Conservation (phyloP, 2,888 invertebrate genomes). For the Cremastobaeus sp. region DNA sequence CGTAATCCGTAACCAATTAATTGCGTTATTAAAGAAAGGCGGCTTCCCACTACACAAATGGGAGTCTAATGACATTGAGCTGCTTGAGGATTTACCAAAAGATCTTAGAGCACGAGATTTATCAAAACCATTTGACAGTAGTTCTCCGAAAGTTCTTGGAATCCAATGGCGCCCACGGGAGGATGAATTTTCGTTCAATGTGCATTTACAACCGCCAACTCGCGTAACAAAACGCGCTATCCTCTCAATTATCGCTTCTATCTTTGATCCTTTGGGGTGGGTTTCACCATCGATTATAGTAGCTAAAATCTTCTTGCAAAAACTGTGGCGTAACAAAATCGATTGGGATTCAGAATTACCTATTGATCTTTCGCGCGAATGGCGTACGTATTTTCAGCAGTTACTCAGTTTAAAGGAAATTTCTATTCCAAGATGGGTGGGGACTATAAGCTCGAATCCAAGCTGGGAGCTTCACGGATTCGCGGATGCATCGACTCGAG, state of each 20-base stretch:
- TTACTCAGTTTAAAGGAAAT: neutral
- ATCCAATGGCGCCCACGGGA: slow-evolving; percentile 7
- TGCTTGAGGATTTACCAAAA: slow-evolving; percentile 2
- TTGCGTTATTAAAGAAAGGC: too few species aligned
- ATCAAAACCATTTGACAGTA: neutral
- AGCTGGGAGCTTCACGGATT: neutral
- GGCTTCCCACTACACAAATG: too few species aligned
- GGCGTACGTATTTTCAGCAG: neutral
- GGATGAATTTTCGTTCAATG: neutral
- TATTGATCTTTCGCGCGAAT: neutral
- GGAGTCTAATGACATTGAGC: too few species aligned
- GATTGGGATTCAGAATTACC: neutral
- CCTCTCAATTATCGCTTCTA: neutral
- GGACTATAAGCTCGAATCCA: too few species aligned
- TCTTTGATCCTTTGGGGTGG: neutral
- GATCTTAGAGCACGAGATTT: neutral
- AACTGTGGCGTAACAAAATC: neutral
- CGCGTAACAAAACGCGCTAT: too few species aligned
- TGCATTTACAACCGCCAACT: too few species aligned
- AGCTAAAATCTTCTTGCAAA: neutral
- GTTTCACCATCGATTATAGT: neutral
- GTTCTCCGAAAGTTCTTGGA: slow-evolving; percentile 2
- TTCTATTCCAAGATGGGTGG: neutral
- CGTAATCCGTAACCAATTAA: too few species aligned
- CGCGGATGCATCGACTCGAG: neutral